A percentile compares a stretch with the other conserved stretches of the same genome.
phyloP scores from a whole-genome alignment of 2,888 invertebrate genomes.

The Scelioninae gen. 1 region DNA sequence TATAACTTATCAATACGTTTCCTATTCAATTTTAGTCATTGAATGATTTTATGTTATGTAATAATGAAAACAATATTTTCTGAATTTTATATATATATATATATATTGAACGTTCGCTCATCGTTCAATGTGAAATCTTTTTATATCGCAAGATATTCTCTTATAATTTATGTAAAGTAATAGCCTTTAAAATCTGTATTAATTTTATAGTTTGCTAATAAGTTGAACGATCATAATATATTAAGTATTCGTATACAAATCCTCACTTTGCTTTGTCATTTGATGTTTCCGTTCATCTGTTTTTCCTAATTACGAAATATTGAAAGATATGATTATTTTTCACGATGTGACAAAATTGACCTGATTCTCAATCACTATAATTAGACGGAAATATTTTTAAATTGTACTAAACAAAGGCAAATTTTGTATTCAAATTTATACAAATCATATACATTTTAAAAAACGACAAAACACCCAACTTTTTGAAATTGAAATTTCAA shows the following conservation, averaged over 20 bases:
- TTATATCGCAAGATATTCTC: neutral
- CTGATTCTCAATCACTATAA: neutral
- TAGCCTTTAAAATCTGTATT: neutral
- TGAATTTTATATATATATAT: too few species aligned
- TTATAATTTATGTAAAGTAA: constrained; percentile 3
- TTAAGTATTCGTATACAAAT: neutral
- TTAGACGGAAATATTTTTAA: neutral
- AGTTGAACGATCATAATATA: neutral
- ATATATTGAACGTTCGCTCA: neutral
- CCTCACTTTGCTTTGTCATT: neutral
- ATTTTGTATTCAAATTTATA: too few species aligned
- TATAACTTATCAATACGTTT: too few species aligned
- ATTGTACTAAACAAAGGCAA: too few species aligned
- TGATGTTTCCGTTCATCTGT: neutral
- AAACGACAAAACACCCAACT: too few species aligned
- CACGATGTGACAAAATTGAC: too few species aligned
- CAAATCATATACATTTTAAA: too few species aligned
- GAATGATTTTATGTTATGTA: neutral
- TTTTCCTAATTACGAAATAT: neutral
- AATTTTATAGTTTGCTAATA: neutral
- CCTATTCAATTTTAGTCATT: neutral
- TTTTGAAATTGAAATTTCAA: too few species aligned
- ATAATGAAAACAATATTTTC: neutral
- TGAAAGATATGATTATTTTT: neutral
- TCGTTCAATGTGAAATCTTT: constrained; percentile 6